These are phyloP conservation scores for Leptonema lineaticorne DNA, from an alignment of 1,140 invertebrate species.

Conservation along the genomic window DNA sequence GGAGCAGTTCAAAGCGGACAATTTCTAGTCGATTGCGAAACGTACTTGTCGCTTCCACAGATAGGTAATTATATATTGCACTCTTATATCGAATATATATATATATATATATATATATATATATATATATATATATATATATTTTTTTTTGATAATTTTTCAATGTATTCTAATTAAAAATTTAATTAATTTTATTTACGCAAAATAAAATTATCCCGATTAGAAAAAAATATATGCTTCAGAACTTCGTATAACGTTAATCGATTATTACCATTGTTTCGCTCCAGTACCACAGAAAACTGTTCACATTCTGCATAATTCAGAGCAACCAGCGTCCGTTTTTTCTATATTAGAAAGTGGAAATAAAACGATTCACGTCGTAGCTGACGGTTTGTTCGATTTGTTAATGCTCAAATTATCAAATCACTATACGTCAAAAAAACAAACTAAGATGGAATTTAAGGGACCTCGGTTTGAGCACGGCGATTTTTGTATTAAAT, in stretches of 20 bases:
- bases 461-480: slow-evolving; percentile 92
- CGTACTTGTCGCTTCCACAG: slow-evolving; percentile 78
- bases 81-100: no score
- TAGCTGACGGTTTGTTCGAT: slow-evolving; percentile 89
- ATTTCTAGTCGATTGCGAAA: slow-evolving; percentile 94
- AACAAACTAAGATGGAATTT: slow-evolving; percentile 85
- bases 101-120: no score
- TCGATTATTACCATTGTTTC: not conserved
- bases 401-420: slow-evolving; percentile 87
- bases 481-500: slow-evolving; percentile 91
- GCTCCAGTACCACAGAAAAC: slow-evolving; percentile 64
- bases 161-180: no score
- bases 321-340: slow-evolving; percentile 90
- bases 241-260: no score
- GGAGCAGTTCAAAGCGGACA: slow-evolving; percentile 85
- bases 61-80: slow-evolving; percentile 62
- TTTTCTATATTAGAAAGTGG: slow-evolving; percentile 90
- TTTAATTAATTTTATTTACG: slow-evolving; percentile 11
- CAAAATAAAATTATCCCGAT: not conserved
- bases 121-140: not conserved
- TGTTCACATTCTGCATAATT: slow-evolving; percentile 91
- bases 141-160: no score
- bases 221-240: not conserved
- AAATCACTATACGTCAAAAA: slow-evolving; percentile 84
- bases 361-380: slow-evolving; percentile 79